A percentile compares a stretch with the other conserved stretches of the same genome.
phyloP scores from a whole-genome alignment of 2,113 vertebrate genomes.

The Pelusios castaneus region DNA sequence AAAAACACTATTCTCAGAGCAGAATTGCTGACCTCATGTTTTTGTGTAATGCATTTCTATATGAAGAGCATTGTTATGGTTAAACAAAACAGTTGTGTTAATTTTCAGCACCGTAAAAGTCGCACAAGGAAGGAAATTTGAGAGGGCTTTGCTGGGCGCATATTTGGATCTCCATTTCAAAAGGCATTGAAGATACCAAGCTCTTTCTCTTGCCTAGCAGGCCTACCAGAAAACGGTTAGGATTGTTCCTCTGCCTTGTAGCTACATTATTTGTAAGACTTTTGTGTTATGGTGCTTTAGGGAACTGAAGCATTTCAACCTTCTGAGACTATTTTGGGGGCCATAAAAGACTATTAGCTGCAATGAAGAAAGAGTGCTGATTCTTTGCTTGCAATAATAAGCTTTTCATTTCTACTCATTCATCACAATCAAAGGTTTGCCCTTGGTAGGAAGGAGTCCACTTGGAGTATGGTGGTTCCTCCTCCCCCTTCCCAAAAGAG shows the following conservation, averaged over 20 bases:
- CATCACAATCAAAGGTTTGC: neutral
- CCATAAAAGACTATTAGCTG: neutral
- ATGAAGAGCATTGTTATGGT: neutral
- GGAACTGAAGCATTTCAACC: neutral
- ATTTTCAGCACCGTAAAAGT: neutral
- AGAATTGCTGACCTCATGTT: conserved; percentile 1
- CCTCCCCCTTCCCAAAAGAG: neutral
- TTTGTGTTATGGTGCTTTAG: neutral
- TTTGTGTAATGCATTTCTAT: neutral
- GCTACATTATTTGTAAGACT: neutral
- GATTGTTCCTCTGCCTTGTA: neutral
- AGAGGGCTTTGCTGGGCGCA: neutral
- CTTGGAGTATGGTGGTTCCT: neutral
- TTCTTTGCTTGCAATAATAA: neutral
- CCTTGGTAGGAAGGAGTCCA: neutral
- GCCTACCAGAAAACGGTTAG: neutral
- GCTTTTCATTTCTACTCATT: neutral
- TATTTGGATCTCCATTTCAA: neutral
- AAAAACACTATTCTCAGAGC: neutral
- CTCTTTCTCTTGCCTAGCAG: neutral
- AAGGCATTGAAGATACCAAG: fast-evolving
- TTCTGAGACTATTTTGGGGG: neutral
- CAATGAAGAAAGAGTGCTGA: neutral
- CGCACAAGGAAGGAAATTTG: neutral
- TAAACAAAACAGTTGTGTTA: neutral